Evolutionary conservation across 2,797 vertebrate genomes (phyloP).

Genomic region (Urocyon cinereoargenteus): DNA sequence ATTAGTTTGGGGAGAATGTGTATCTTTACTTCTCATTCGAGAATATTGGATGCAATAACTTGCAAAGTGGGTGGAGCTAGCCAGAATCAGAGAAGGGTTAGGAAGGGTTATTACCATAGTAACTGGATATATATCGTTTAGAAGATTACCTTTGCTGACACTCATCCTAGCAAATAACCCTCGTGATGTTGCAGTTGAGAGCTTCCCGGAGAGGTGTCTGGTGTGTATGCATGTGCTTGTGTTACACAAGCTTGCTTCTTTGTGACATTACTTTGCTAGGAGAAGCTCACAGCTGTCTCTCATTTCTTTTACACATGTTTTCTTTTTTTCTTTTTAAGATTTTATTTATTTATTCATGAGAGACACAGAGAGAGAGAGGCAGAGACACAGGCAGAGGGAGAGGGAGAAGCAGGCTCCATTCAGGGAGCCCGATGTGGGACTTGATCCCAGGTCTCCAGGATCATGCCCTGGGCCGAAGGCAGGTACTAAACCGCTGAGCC

Average conservation of each 20-base stretch:
- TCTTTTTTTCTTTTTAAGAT: not conserved
- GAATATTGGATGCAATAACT: slow-evolving; percentile 7
- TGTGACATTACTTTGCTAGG: not conserved
- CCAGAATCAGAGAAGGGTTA: not conserved
- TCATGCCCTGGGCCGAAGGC: no score
- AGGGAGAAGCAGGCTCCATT: no score
- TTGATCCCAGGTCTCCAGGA: no score
- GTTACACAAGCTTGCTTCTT: not conserved
- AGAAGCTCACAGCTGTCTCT: not conserved
- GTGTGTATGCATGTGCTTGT: not conserved
- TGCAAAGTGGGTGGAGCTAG: not conserved
- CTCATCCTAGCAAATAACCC: not conserved
- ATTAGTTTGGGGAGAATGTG: slow-evolving; percentile 31
- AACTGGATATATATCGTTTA: not conserved
- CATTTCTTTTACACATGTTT: not conserved
- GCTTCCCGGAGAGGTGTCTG: not conserved
- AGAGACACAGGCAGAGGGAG: no score
- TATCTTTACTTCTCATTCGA: slow-evolving; percentile 23
- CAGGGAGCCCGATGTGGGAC: no score
- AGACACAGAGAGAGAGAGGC: no score
- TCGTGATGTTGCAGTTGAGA: not conserved
- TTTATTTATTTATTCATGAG: no score
- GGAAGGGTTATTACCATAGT: not conserved
- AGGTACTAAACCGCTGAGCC: no score
- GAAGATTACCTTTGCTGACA: not conserved